phyloP scores from a whole-genome alignment of 1,140 invertebrate genomes.

The Liolophura sinensis region DNA sequence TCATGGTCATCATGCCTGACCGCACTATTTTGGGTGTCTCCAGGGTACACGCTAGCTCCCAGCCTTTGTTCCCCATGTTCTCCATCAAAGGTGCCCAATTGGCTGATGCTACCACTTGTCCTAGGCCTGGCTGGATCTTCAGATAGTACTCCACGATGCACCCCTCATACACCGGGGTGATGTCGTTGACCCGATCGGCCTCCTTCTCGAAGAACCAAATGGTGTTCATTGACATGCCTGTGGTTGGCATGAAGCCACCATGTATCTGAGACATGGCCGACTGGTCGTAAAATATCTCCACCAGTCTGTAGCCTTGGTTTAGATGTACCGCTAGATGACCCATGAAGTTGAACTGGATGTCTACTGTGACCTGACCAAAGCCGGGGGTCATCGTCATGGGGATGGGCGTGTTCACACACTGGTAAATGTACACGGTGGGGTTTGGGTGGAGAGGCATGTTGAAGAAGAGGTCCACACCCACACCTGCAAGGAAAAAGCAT shows the following conservation, averaged over 20 bases:
- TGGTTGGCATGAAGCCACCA: slow-evolving; percentile 12
- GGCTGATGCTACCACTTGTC: slow-evolving; percentile 9
- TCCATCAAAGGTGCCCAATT: slow-evolving; percentile 33
- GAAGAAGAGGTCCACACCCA: slow-evolving; percentile 37
- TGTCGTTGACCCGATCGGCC: slow-evolving; percentile 23
- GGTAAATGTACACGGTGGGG: slow-evolving; percentile 28
- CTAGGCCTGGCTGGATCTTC: slow-evolving; percentile 20
- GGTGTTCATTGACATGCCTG: slow-evolving; percentile 11
- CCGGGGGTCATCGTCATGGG: background rate
- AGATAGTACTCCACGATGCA: slow-evolving; percentile 29
- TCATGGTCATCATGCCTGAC: slow-evolving; percentile 1
- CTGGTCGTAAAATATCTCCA: slow-evolving; percentile 37
- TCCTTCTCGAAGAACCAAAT: slow-evolving; percentile 43
- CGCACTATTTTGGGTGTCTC: slow-evolving; percentile 25
- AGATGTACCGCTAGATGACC: slow-evolving; percentile 22
- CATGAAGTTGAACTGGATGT: slow-evolving; percentile 29
- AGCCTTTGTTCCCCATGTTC: slow-evolving; percentile 31
- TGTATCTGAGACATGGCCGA: slow-evolving; percentile 11
- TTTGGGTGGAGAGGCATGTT: slow-evolving; percentile 28
- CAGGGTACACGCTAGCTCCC: slow-evolving; percentile 40
- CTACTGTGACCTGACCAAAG: slow-evolving; percentile 12
- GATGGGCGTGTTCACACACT: slow-evolving; percentile 27
- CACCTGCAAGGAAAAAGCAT: slow-evolving; percentile 22
- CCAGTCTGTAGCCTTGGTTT: slow-evolving; percentile 29
- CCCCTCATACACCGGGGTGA: slow-evolving; percentile 33